These are phyloP conservation scores for Luperina nickerlii DNA, from an alignment of 2,888 invertebrate genomes.

Conservation along the genomic window DNA sequence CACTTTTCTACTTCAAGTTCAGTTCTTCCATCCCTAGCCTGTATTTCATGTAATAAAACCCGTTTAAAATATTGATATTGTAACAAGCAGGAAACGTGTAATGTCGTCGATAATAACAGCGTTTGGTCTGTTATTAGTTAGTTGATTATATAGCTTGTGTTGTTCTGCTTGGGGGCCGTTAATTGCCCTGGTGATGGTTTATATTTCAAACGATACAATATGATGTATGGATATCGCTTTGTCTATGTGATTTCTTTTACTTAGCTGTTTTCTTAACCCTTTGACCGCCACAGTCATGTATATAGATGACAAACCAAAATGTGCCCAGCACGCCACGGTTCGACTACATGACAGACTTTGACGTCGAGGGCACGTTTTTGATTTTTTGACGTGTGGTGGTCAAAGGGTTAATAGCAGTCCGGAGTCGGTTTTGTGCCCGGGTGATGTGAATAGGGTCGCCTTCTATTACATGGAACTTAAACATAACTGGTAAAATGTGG, in stretches of 20 bases:
- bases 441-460: too few species aligned
- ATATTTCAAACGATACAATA: constrained; percentile 21
- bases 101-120: constrained; percentile 43
- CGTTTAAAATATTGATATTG: constrained; percentile 38
- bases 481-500: too few species aligned
- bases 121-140: constrained; percentile 46
- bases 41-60: not conserved
- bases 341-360: too few species aligned
- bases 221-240: not conserved
- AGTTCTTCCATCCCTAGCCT: not conserved
- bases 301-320: too few species aligned
- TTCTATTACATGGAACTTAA: not conserved
- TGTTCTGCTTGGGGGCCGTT: constrained; percentile 13
- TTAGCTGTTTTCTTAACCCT: not conserved
- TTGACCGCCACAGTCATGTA: too few species aligned
- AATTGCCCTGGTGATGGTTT: constrained; percentile 18
- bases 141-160: constrained; percentile 26
- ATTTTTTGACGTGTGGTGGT: too few species aligned
- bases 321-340: too few species aligned
- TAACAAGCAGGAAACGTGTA: constrained; percentile 28
- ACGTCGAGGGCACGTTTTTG: too few species aligned
- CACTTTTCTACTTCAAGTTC: too few species aligned
- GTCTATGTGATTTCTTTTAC: not conserved
- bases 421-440: not conserved
- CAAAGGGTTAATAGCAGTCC: not conserved